phyloP scores from a whole-genome alignment of 1,140 invertebrate genomes.

The Camponotus vicinus region DNA sequence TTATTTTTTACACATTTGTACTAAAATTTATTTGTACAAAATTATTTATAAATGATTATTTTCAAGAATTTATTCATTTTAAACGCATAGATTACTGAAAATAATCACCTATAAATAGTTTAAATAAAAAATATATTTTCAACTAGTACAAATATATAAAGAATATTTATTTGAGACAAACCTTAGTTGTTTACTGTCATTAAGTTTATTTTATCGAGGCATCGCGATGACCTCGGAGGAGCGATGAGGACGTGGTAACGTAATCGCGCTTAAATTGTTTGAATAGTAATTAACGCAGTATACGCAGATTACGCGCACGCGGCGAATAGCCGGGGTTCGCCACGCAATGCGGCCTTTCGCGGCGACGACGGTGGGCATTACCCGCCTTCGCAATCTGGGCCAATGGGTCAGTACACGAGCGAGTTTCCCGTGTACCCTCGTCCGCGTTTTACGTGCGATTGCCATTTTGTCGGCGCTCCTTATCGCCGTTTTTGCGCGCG shows the following conservation, averaged over 20 bases:
- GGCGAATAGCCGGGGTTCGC: conserved; percentile 31
- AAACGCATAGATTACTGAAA: too few relatives aligned
- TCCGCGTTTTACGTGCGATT: conserved; percentile 57
- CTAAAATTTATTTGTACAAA: too few relatives aligned
- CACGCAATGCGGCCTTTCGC: conserved; percentile 67
- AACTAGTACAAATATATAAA: too few relatives aligned
- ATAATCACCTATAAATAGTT: too few relatives aligned
- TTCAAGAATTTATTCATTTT: too few relatives aligned
- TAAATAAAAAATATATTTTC: too few relatives aligned
- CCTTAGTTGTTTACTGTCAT: too few relatives aligned
- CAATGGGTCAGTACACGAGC: conserved; percentile 80
- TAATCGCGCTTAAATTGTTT: conserved; percentile 33
- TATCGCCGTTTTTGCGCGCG: not conserved
- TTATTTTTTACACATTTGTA: too few relatives aligned
- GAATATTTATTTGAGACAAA: too few relatives aligned
- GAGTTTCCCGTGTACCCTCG: conserved; percentile 80
- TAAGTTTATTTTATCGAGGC: not conserved
- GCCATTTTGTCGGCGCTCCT: conserved; percentile 19
- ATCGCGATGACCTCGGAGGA: not conserved
- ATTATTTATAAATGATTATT: too few relatives aligned
- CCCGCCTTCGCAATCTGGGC: conserved; percentile 77
- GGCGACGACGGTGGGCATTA: conserved; percentile 50
- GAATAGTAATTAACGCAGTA: conserved; percentile 31
- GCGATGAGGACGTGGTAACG: not conserved
- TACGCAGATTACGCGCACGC: conserved; percentile 20